phyloP scores from a whole-genome alignment of 2,888 invertebrate species.

The Blastobasis lacticolella region DNA sequence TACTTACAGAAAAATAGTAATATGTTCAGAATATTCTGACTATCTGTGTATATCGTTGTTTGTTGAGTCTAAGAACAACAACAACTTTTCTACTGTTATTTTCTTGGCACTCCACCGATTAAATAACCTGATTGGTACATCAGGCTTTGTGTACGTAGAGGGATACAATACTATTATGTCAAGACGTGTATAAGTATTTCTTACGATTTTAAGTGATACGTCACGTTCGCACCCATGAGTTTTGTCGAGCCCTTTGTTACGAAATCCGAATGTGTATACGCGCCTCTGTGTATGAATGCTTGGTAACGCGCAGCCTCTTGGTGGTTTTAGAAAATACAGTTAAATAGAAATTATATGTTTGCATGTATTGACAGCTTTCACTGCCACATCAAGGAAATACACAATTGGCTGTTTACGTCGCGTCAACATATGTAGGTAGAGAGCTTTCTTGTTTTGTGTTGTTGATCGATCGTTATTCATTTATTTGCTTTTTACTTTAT shows the following conservation, averaged over 20 bases:
- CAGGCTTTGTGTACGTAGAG: too few species aligned
- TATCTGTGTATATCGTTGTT: too few species aligned
- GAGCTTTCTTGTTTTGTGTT: slow-evolving; percentile 7
- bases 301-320: slow-evolving; percentile 3
- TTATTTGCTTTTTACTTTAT: too few species aligned
- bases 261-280: slow-evolving; percentile 1
- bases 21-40: too few species aligned
- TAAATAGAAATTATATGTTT: slow-evolving; percentile 6
- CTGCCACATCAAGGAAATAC: slow-evolving; percentile 18
- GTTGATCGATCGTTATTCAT: background rate
- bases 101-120: too few species aligned
- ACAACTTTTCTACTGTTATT: too few species aligned
- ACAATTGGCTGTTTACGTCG: slow-evolving; percentile 19
- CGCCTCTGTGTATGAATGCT: slow-evolving; percentile 1
- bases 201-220: background rate
- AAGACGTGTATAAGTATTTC: too few species aligned
- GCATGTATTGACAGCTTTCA: slow-evolving; percentile 18
- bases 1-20: too few species aligned
- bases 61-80: too few species aligned
- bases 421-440: background rate
- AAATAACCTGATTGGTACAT: too few species aligned
- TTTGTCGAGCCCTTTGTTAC: slow-evolving; percentile 2
- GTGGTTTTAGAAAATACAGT: slow-evolving; percentile 8
- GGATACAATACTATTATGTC: too few species aligned
- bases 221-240: background rate